Conservation (phyloP, 1,140 invertebrate species). For the Penaeus vannamei region DNA sequence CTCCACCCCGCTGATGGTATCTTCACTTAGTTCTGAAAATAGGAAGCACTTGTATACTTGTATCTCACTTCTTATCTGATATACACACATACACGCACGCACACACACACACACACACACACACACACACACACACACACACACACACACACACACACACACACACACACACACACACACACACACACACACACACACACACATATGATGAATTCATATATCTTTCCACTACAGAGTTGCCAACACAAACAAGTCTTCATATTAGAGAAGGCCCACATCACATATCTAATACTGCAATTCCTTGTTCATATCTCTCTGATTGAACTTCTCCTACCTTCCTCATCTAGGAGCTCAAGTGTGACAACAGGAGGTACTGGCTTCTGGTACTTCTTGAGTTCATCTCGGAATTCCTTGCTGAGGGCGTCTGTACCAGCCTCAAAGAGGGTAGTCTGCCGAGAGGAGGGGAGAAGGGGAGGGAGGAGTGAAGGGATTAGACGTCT, state of each 20-base stretch:
- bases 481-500: no score
- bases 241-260: background rate
- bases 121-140: slow-evolving; percentile 37
- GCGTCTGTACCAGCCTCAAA: slow-evolving; percentile 83
- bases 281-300: background rate
- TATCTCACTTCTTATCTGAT: background rate
- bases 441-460: slow-evolving; percentile 43
- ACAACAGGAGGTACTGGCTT: slow-evolving; percentile 86
- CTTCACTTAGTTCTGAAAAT: slow-evolving; percentile 62
- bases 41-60: background rate
- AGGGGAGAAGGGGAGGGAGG: no score
- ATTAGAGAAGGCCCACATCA: slow-evolving; percentile 68
- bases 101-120: background rate
- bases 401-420: slow-evolving; percentile 89
- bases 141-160: slow-evolving; percentile 12
- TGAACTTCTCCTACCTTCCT: slow-evolving; percentile 40
- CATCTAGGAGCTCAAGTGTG: slow-evolving; percentile 50
- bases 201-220: background rate
- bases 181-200: slow-evolving; percentile 25
- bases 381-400: slow-evolving; percentile 87
- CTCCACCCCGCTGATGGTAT: slow-evolving; percentile 59
- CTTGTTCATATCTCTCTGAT: background rate
- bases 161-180: slow-evolving; percentile 25
- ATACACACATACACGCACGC: background rate
- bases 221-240: background rate